Base-by-base conservation (phyloP, 2,888 invertebrate genomes). In the Ochropacha duplaris region DNA sequence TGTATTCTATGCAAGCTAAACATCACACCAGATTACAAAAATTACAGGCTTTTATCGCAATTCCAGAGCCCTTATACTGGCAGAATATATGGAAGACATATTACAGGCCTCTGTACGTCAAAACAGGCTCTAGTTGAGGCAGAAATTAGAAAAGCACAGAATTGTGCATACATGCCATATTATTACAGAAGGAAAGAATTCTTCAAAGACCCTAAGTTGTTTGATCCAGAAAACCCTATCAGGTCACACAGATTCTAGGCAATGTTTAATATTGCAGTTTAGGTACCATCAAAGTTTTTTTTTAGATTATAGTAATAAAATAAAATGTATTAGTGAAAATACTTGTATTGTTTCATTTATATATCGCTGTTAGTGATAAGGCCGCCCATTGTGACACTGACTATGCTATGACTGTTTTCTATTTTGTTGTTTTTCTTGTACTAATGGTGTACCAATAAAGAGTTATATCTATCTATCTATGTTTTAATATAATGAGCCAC, bases 41-140 rank as follows among this genome's bases (percentile, higher is more conserved):
- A 99, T 87, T 95, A 96, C 0, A 95, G 97, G 71, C 87, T 99
- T 4, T 87, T 99, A 5, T 98, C 98, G 0, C 99, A 99, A 84
- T 99, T 99, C 86, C 97, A 99, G 78, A 99, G 99, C 34, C 96
- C 98, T 0, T 98, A 97, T 81, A 99, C 99, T 0, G 99, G 99
- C 0, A 94, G 96, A 66, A 95, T 99, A 62, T 99, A 99, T 82
- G 98, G 97, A 0, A 94, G 96, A 57, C 97, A 99, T 75, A 97
- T 99, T 49, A 99, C 99, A 4, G 98, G 99, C 0, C 93, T 99
- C 50, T 99, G 99, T 81, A 94, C 95, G 78, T 82, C 89, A 8
- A 97, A 98, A 82, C 98, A 99, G 74, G 92, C 92, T 50, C 86
- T 94, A 68, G 94, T 99, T 0, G 95, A 96, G 79, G 80, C 75